A percentile compares a stretch with the other conserved stretches of the same genome.
Evolutionary conservation across 2,113 vertebrate genomes (phyloP).

Genomic region (Puffinus mauretanicus): DNA sequence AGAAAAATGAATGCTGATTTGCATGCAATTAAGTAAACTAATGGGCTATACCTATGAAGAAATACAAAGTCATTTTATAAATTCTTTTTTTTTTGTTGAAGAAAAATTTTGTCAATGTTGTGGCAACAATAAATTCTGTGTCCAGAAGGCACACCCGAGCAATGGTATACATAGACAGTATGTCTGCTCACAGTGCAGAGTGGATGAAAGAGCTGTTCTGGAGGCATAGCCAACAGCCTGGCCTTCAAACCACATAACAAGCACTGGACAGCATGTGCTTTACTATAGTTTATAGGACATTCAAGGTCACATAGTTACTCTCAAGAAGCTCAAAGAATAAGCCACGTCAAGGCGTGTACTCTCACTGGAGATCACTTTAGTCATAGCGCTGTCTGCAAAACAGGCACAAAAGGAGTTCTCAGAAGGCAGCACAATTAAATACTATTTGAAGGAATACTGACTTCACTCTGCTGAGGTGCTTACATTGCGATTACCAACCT

Average conservation of each 20-base stretch:
- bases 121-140: neutral
- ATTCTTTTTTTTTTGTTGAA: neutral
- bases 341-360: neutral
- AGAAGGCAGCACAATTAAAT: neutral
- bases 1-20: neutral
- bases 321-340: neutral
- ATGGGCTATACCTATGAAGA: neutral
- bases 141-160: too few relatives aligned
- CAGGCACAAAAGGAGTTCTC: neutral
- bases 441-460: neutral
- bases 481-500: neutral
- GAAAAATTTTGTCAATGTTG: neutral
- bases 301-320: neutral
- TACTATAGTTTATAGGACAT: neutral
- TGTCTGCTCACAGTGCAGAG: neutral
- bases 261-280: accelerated
- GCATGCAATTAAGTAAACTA: neutral
- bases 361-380: neutral
- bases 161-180: accelerated
- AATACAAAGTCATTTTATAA: neutral
- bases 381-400: neutral
- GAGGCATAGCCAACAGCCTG: neutral
- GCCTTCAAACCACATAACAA: neutral
- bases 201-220: neutral
- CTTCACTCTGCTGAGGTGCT: neutral